A percentile compares a stretch with the other conserved stretches of the same genome.
These are phyloP conservation scores for Agonum fuliginosum DNA, from an alignment of 2,888 invertebrate species.

Conservation along the genomic window DNA sequence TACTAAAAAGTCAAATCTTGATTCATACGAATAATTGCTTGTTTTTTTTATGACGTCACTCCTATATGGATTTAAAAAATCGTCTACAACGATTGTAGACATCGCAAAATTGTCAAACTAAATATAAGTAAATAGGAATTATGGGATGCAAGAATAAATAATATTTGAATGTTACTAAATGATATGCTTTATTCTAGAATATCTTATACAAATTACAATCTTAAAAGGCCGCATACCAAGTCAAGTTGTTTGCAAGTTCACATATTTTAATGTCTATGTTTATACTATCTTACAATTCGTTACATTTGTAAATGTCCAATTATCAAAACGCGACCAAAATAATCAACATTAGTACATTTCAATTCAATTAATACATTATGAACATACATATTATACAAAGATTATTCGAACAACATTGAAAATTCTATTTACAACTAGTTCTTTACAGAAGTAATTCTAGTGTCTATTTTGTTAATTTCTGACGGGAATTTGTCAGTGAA, in stretches of 20 bases:
- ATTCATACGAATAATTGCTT: too few species aligned
- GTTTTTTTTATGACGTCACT: too few species aligned
- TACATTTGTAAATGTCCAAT: conserved; percentile 35
- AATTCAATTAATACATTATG: conserved; percentile 22
- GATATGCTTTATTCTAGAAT: conserved; percentile 51
- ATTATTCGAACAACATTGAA: conserved; percentile 40
- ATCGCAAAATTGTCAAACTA: too few species aligned
- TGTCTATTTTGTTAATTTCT: background rate
- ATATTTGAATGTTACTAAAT: conserved; percentile 39
- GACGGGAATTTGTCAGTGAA: conserved; percentile 2
- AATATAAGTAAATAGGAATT: background rate
- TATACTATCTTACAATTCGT: conserved; percentile 34
- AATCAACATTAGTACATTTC: conserved; percentile 18
- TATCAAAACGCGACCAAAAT: conserved; percentile 45
- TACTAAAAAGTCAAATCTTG: too few species aligned
- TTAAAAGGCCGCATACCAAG: conserved; percentile 47
- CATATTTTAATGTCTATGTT: conserved; percentile 13
- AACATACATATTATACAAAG: conserved; percentile 40
- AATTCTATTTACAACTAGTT: conserved; percentile 21
- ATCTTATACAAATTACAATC: conserved; percentile 46
- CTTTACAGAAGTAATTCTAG: background rate
- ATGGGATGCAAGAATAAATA: too few species aligned
- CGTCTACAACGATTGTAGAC: too few species aligned
- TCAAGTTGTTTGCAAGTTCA: conserved; percentile 45
- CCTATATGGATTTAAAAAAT: too few species aligned